A percentile compares a stretch with the other conserved stretches of the same genome.
These are phyloP conservation scores for Alosa alosa DNA, from an alignment of 2,113 vertebrate species.

Conservation along the genomic window DNA sequence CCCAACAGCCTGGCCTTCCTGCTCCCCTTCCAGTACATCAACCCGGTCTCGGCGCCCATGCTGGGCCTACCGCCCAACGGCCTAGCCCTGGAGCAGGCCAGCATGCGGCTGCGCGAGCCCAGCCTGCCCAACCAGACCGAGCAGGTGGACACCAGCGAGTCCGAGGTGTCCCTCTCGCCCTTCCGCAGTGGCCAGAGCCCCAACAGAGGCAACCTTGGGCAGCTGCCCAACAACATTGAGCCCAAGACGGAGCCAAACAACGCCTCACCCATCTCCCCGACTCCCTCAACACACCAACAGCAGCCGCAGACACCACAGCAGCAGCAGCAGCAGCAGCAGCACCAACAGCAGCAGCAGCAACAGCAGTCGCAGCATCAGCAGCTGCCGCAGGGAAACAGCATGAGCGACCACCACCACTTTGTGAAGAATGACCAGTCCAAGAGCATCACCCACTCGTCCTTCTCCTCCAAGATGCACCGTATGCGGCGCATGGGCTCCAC, in stretches of 20 bases:
- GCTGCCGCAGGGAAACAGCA: conserved; percentile 73
- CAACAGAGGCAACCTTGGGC: conserved; percentile 83
- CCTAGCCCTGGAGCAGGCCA: conserved; percentile 87
- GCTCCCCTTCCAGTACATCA: conserved; percentile 98
- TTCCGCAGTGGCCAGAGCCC: conserved; percentile 87
- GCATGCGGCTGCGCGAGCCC: conserved; percentile 87
- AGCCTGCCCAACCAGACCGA: conserved; percentile 89
- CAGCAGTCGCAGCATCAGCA: conserved; percentile 68
- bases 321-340: conserved; percentile 69
- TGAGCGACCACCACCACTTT: conserved; percentile 84
- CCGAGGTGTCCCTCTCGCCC: conserved; percentile 91
- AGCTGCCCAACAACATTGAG: conserved; percentile 87
- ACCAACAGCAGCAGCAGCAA: conserved; percentile 63
- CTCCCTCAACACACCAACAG: conserved; percentile 66
- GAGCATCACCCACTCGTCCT: conserved; percentile 71
- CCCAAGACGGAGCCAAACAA: conserved; percentile 92
- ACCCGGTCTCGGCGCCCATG: conserved; percentile 93
- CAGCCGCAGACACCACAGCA: conserved; percentile 74
- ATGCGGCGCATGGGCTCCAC: conserved; percentile 95
- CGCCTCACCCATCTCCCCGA: conserved; percentile 78
- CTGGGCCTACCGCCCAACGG: conserved; percentile 94
- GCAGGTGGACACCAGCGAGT: conserved; percentile 94
- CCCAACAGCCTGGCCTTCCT: conserved; percentile 97
- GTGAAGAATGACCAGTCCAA: conserved; percentile 89
- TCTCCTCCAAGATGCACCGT: conserved; percentile 93